Evolutionary conservation across 2,797 vertebrate species (phyloP), one percentile per base, ranked within the genome.

Genomic region (Cryptoblepharus egeriae): DNA sequence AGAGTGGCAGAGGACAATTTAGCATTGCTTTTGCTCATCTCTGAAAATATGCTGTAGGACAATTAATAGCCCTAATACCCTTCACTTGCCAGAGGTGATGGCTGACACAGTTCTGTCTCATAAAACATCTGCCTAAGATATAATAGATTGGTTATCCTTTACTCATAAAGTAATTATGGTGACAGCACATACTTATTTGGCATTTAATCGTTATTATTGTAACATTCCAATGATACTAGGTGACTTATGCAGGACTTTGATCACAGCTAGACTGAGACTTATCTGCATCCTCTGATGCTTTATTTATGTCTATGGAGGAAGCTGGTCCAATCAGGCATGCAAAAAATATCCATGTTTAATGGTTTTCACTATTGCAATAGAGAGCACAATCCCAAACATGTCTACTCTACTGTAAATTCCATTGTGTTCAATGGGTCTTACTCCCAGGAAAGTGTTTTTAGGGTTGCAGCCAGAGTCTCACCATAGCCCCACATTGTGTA

Each of bases 1-100:
- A 28, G 55, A 70, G 5, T 75, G 68, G 55, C 57, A 81, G 30
- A 84, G 60, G 74, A 76, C 83, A 82, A 81, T 87, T 85, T 73
- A 84, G 76, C 22, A 58, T 79, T 80, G n/a, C 5, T 52, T 84
- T 81, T 89, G 79, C 28, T 42, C n/a, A 79, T 71, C 11, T 39
- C 24, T 2, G 22, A 84, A 89, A 90, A 63, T 63, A 81, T 64
- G 60, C 5, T 45, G 74, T 67, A 39, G 26, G 39, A 67, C 52
- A 79, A 84, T 84, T 84, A 84, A 79, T 84, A 67, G 7, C 55
- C 45, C 18, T 71, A 75, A 67, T 81, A 49, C 52, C 71, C 80
- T 81, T 75, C 45, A 20, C n/a, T 81, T 42, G 80, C 80, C 37
- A 67, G 52, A 75, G 71, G 71, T 81, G 45, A 28, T 30, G 28